Evolutionary conservation across 2,888 invertebrate species (phyloP).

Genomic region (Beris morrisii): DNA sequence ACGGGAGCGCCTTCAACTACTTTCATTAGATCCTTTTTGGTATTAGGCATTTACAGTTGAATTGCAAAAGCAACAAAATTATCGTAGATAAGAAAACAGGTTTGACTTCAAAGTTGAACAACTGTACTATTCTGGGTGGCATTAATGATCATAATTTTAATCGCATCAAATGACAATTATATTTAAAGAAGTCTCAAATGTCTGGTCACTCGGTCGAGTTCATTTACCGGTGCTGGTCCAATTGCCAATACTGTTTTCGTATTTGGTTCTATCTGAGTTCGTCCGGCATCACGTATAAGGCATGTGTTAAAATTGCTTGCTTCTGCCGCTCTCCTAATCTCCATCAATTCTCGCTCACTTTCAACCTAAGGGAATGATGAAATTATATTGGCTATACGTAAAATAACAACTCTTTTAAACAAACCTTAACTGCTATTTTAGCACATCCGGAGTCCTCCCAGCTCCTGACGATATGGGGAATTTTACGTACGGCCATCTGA

Average conservation of each 20-base stretch:
- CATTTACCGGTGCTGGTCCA: conserved; percentile 81
- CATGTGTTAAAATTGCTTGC: conserved; percentile 70
- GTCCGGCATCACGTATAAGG: conserved; percentile 86
- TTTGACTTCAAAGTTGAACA: too few relatives aligned
- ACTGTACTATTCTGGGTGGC: too few relatives aligned
- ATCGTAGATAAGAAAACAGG: too few relatives aligned
- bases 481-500: conserved; percentile 66
- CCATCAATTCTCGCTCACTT: conserved; percentile 70
- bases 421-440: conserved; percentile 80
- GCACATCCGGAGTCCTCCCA: conserved; percentile 77
- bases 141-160: too few relatives aligned
- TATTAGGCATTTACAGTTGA: too few relatives aligned
- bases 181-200: conserved; percentile 79
- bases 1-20: too few relatives aligned
- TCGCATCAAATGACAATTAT: background rate
- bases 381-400: background rate
- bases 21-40: too few relatives aligned
- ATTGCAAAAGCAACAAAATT: too few relatives aligned
- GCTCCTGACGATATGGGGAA: conserved; percentile 61
- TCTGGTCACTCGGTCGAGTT: conserved; percentile 82
- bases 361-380: conserved; percentile 58
- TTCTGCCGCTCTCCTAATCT: conserved; percentile 70
- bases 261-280: conserved; percentile 89
- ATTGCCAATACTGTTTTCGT: conserved; percentile 88
- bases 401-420: conserved; percentile 56